These are phyloP conservation scores for Aspidiotus destructor DNA, from an alignment of 2,888 invertebrate species.

Conservation along the genomic window DNA sequence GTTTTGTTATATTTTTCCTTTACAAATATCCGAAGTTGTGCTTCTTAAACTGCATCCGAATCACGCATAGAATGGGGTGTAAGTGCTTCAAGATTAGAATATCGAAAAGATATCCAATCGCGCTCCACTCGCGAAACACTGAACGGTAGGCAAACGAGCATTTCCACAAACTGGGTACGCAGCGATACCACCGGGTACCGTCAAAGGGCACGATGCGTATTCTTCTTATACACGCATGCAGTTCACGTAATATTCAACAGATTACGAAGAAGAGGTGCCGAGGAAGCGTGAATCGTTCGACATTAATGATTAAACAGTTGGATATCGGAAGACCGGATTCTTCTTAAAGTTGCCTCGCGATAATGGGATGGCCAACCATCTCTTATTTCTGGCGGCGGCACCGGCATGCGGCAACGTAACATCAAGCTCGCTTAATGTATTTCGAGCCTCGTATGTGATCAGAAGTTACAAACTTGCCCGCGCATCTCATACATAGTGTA, in stretches of 20 bases:
- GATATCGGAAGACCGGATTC: conserved; percentile 26
- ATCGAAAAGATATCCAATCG: too few relatives aligned
- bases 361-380: neutral
- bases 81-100: too few relatives aligned
- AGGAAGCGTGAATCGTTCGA: neutral
- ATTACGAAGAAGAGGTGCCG: neutral
- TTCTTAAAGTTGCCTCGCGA: conserved; percentile 10
- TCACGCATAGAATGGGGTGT: too few relatives aligned
- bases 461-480: conserved; percentile 18
- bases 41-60: too few relatives aligned
- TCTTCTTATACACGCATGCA: neutral
- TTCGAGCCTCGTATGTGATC: conserved; percentile 13
- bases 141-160: too few relatives aligned
- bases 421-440: conserved; percentile 10
- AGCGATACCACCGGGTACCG: too few relatives aligned
- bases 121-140: too few relatives aligned
- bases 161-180: too few relatives aligned
- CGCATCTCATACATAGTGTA: too few relatives aligned
- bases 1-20: too few relatives aligned
- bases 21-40: too few relatives aligned
- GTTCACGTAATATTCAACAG: neutral
- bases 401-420: neutral
- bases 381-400: conserved; percentile 3
- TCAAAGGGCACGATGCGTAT: too few relatives aligned
- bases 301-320: conserved; percentile 17